phyloP scores from a whole-genome alignment of 2,113 vertebrate species.

The Lophura nycthemera region DNA sequence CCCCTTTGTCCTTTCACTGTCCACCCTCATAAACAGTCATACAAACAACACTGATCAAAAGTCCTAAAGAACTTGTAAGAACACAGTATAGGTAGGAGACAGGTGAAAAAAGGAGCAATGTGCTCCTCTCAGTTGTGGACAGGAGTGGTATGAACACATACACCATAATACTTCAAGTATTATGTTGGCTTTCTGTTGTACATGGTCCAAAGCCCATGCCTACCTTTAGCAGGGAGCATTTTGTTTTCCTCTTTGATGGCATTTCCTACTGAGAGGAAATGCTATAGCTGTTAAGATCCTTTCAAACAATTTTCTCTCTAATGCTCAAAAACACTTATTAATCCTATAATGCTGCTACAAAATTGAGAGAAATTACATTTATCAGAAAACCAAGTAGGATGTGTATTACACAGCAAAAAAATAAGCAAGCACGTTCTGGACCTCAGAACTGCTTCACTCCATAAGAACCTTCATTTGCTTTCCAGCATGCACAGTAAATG shows the following conservation, averaged over 20 bases:
- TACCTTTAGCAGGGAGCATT: background rate
- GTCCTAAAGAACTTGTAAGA: background rate
- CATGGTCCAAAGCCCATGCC: background rate
- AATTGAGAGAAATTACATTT: background rate
- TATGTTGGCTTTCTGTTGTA: background rate
- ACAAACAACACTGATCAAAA: no score
- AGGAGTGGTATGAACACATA: rapidly evolving
- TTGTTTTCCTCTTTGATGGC: background rate
- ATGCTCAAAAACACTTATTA: background rate
- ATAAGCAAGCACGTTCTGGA: background rate
- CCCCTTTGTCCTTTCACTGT: no score
- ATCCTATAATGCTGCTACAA: background rate
- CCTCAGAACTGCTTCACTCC: background rate
- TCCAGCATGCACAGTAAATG: background rate
- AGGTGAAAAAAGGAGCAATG: background rate
- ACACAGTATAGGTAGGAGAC: background rate
- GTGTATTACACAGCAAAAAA: background rate
- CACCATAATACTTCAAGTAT: background rate
- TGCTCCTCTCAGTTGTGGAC: rapidly evolving
- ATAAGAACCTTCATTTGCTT: background rate
- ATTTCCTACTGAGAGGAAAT: background rate
- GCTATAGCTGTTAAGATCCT: background rate
- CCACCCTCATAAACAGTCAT: no score
- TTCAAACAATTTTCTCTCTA: background rate
- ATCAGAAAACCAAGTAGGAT: background rate